Percentiles rank a stretch among this genome's conserved stretches.
phyloP scores from a whole-genome alignment of 2,888 invertebrate genomes.

The Pollenia angustigena region DNA sequence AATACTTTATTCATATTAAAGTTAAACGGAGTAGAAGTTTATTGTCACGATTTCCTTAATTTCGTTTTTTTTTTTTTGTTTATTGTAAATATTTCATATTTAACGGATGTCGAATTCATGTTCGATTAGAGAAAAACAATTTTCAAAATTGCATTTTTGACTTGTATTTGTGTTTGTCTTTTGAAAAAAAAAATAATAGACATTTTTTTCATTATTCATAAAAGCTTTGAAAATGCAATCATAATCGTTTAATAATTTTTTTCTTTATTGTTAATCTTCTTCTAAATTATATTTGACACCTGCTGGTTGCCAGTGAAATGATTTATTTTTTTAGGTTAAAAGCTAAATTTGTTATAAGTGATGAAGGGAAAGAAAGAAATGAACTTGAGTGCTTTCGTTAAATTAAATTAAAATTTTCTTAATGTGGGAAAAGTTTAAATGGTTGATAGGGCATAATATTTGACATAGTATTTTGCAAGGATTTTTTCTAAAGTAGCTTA shows the following conservation, averaged over 20 bases:
- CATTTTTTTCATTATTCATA: constrained; percentile 3
- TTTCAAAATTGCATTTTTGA: constrained; percentile 28
- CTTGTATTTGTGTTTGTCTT: background rate
- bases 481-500: too few species aligned
- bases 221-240: constrained; percentile 40
- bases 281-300: constrained; percentile 50
- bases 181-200: background rate
- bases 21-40: constrained; percentile 50
- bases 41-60: constrained; percentile 70
- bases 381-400: too few species aligned
- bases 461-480: too few species aligned
- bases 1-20: constrained; percentile 51
- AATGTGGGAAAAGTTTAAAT: too few species aligned
- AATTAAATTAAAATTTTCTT: too few species aligned
- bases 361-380: too few species aligned
- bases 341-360: too few species aligned
- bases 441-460: too few species aligned
- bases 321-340: constrained; percentile 16
- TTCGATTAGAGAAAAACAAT: constrained; percentile 17
- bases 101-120: constrained; percentile 49
- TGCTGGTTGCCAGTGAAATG: constrained; percentile 50
- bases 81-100: constrained; percentile 6
- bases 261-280: constrained; percentile 28
- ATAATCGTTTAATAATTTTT: constrained; percentile 32
- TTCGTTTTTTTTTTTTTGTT: constrained; percentile 17